Evolutionary conservation across 2,113 vertebrate genomes (phyloP).

Genomic region (Pogonocichla stellata): DNA sequence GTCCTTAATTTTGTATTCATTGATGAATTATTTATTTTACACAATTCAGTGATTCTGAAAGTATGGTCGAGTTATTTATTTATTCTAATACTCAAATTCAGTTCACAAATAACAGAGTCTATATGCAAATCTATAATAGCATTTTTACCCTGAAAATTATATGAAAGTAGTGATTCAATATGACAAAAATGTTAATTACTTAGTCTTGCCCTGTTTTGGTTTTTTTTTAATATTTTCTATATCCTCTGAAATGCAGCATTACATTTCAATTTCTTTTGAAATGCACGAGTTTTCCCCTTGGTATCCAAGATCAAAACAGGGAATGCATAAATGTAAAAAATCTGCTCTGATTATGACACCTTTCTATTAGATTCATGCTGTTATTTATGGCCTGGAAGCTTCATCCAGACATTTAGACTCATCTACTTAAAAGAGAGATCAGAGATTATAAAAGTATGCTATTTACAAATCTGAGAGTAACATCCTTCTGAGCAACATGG

Average conservation of each 20-base stretch:
- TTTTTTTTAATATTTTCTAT: neutral
- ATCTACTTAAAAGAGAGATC: neutral
- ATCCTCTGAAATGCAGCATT: neutral
- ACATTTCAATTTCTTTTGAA: neutral
- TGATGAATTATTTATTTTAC: neutral
- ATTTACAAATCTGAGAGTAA: neutral
- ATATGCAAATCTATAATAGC: neutral
- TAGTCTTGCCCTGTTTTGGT: neutral
- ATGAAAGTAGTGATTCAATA: neutral
- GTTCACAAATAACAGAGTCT: neutral
- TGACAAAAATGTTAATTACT: neutral
- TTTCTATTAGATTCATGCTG: neutral
- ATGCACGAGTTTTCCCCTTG: neutral
- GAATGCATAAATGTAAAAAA: neutral
- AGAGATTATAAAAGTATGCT: neutral
- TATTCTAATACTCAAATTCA: neutral
- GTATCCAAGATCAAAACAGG: neutral
- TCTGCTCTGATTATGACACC: neutral
- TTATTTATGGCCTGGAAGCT: neutral
- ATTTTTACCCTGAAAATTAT: neutral
- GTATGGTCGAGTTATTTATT: neutral
- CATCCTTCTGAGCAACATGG: neutral
- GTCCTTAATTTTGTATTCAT: neutral
- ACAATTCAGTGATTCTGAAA: neutral
- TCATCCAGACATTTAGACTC: neutral